Conservation (phyloP, 2,888 invertebrate genomes). For the Noctua pronuba region DNA sequence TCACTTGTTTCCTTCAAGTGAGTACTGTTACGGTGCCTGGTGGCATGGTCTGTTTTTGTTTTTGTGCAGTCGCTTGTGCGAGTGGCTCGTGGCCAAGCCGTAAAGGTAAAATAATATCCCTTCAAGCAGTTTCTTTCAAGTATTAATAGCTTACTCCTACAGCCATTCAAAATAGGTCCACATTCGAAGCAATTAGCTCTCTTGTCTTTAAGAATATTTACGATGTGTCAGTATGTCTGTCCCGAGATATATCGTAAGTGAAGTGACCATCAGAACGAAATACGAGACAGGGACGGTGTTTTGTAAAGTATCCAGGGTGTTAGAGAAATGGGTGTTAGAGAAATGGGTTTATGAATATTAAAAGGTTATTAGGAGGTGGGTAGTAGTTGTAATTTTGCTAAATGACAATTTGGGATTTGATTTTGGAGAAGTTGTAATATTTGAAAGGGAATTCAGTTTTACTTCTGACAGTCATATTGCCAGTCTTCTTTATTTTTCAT, state of each 20-base stretch:
- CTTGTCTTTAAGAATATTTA: slow-evolving; percentile 81
- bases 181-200: slow-evolving; percentile 77
- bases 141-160: slow-evolving; percentile 31
- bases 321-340: slow-evolving; percentile 33
- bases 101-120: not conserved
- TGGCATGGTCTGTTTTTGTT: not conserved
- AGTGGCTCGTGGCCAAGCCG: not conserved
- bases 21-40: too few relatives aligned
- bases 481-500: too few relatives aligned
- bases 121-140: not conserved
- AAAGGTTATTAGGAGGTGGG: not conserved
- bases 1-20: too few relatives aligned
- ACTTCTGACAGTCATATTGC: not conserved
- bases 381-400: not conserved
- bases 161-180: slow-evolving; percentile 40
- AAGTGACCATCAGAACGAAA: slow-evolving; percentile 68
- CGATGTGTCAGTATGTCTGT: slow-evolving; percentile 72
- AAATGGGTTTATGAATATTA: slow-evolving; percentile 54
- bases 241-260: slow-evolving; percentile 67
- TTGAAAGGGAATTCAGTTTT: not conserved
- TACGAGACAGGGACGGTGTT: slow-evolving; percentile 68
- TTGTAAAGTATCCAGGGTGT: slow-evolving; percentile 28
- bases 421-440: not conserved
- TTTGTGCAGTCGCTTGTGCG: not conserved
- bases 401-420: not conserved